phyloP scores from a whole-genome alignment of 2,888 invertebrate genomes.

The Tachina fera region DNA sequence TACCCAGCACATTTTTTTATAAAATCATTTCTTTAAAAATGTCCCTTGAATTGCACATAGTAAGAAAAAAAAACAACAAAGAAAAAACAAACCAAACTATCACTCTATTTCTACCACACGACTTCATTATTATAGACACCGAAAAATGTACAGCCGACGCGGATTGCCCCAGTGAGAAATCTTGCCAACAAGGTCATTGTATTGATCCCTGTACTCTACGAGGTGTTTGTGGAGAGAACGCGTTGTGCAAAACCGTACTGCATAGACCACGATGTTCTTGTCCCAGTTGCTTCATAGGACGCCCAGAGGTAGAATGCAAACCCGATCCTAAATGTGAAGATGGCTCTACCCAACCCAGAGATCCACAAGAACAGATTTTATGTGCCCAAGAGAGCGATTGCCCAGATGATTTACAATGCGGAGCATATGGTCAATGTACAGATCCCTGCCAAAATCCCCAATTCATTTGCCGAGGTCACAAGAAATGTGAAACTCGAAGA shows the following conservation, averaged over 20 bases:
- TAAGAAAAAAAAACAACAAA: slow-evolving; percentile 71
- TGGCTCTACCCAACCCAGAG: slow-evolving; percentile 84
- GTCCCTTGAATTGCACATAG: slow-evolving; percentile 65
- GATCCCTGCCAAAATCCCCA: slow-evolving; percentile 90
- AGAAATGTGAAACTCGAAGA: slow-evolving; percentile 93
- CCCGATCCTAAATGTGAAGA: slow-evolving; percentile 91
- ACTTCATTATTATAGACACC: slow-evolving; percentile 84
- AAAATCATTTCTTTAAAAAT: slow-evolving; percentile 17
- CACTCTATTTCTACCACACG: slow-evolving; percentile 79
- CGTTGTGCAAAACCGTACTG: slow-evolving; percentile 92
- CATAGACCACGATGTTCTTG: slow-evolving; percentile 95
- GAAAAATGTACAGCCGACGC: slow-evolving; percentile 95
- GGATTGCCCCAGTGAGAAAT: slow-evolving; percentile 95
- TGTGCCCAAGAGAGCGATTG: slow-evolving; percentile 89
- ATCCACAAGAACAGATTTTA: slow-evolving; percentile 84
- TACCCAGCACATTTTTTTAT: slow-evolving; percentile 50
- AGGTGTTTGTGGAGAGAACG: slow-evolving; percentile 94
- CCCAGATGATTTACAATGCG: slow-evolving; percentile 89
- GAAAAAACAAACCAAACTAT: slow-evolving; percentile 73
- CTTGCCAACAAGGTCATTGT: slow-evolving; percentile 95
- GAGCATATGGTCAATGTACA: slow-evolving; percentile 88
- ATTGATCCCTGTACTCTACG: slow-evolving; percentile 95
- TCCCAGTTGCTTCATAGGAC: slow-evolving; percentile 93
- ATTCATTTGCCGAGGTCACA: slow-evolving; percentile 90
- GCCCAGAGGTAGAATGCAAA: slow-evolving; percentile 90